phyloP scores from a whole-genome alignment of 2,888 invertebrate genomes.

The Apamea sordens region DNA sequence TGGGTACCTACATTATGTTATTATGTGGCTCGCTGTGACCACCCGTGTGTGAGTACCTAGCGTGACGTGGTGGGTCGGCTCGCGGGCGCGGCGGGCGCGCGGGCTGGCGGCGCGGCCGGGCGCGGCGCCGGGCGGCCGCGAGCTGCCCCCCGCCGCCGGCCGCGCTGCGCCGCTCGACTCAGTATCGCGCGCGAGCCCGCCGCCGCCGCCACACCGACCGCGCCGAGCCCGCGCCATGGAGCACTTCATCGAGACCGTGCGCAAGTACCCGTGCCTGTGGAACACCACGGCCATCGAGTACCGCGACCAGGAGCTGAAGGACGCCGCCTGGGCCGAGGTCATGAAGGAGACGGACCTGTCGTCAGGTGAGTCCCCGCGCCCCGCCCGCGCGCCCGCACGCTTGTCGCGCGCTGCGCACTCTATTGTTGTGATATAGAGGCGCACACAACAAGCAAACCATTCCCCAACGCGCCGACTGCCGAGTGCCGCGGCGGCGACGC shows the following conservation, averaged over 20 bases:
- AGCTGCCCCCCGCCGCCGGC: conserved; percentile 51
- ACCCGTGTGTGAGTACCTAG: not conserved
- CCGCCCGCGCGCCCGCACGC: conserved; percentile 20
- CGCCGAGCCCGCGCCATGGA: conserved; percentile 78
- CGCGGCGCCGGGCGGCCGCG: conserved; percentile 50
- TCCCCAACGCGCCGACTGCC: not conserved
- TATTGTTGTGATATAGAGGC: conserved; percentile 25
- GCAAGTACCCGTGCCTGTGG: conserved; percentile 88
- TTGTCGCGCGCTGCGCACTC: conserved; percentile 26
- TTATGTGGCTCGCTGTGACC: not conserved
- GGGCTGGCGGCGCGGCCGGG: conserved; percentile 34
- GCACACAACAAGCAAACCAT: conserved; percentile 35
- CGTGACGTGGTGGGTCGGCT: not conserved
- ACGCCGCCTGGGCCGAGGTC: conserved; percentile 87
- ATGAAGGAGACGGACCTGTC: conserved; percentile 86
- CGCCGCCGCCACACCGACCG: conserved; percentile 64
- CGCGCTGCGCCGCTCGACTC: conserved; percentile 54
- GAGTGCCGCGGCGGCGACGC: not conserved
- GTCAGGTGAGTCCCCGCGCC: conserved; percentile 79
- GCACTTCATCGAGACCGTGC: conserved; percentile 86
- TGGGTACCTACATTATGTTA: not conserved
- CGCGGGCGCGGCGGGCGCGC: conserved; percentile 14
- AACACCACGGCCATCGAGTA: conserved; percentile 88
- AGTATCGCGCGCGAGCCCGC: conserved; percentile 69
- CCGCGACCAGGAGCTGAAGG: conserved; percentile 88